Conservation (phyloP, 2,113 vertebrate genomes). For the Camelus bactrianus region DNA sequence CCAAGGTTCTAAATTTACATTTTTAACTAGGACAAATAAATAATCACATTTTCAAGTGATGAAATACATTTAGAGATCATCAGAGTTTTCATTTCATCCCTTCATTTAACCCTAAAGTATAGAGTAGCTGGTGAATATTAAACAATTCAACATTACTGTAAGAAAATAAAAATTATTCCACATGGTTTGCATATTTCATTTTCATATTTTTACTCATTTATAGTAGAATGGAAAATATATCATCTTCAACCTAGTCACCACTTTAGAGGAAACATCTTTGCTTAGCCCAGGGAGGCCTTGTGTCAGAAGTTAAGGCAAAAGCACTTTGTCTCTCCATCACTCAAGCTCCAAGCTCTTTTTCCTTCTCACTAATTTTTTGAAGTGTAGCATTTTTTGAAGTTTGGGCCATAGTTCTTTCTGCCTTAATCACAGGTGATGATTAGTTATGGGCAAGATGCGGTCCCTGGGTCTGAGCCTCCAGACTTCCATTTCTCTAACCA, state of each 20-base stretch:
- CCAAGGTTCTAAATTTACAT: conserved; percentile 41
- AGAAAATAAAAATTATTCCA: conserved; percentile 39
- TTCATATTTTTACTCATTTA: conserved; percentile 33
- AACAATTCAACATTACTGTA: neutral
- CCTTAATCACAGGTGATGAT: neutral
- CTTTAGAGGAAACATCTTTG: conserved; percentile 40
- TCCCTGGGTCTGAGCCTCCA: neutral
- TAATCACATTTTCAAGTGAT: neutral
- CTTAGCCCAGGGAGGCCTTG: neutral
- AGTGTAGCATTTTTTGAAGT: neutral
- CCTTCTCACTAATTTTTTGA: neutral
- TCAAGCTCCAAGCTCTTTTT: neutral
- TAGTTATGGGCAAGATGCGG: neutral
- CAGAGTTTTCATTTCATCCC: neutral
- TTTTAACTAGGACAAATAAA: conserved; percentile 47
- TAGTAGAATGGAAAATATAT: neutral
- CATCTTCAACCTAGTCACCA: neutral
- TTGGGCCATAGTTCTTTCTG: neutral
- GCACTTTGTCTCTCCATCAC: neutral
- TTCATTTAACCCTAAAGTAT: neutral
- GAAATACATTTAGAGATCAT: conserved; percentile 42
- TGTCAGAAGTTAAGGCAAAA: conserved; percentile 6
- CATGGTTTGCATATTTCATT: neutral
- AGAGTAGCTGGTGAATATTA: neutral
- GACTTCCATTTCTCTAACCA: neutral